phyloP scores from a whole-genome alignment of 2,888 invertebrate species.

The Drosophila setosimentum region DNA sequence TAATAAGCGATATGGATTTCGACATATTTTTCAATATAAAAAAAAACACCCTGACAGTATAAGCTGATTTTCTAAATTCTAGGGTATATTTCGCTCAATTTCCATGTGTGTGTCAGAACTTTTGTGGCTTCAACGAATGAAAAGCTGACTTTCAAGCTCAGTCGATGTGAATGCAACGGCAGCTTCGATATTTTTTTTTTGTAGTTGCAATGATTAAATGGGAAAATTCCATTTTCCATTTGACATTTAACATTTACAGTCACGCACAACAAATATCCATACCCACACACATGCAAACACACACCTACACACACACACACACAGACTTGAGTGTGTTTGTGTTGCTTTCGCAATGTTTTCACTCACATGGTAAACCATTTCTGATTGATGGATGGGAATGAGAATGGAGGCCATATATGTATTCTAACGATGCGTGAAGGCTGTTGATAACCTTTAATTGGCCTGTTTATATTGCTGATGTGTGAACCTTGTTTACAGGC shows the following conservation, averaged over 20 bases:
- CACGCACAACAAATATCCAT: background rate
- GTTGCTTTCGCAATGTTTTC: slow-evolving; percentile 17
- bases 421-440: slow-evolving; percentile 39
- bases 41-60: too few species aligned
- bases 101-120: background rate
- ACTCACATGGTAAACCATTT: slow-evolving; percentile 16
- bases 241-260: slow-evolving; percentile 21
- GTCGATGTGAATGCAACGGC: background rate
- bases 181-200: slow-evolving; percentile 28
- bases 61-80: background rate
- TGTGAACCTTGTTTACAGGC: slow-evolving; percentile 62
- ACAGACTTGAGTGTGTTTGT: background rate
- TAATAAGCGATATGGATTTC: background rate
- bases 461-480: slow-evolving; percentile 57
- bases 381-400: slow-evolving; percentile 49
- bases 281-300: background rate
- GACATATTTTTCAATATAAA: too few species aligned
- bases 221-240: slow-evolving; percentile 29
- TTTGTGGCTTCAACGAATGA: slow-evolving; percentile 6
- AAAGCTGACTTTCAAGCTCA: background rate
- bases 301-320: background rate
- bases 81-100: background rate
- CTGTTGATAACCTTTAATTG: slow-evolving; percentile 67
- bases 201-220: slow-evolving; percentile 52
- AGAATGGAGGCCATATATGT: slow-evolving; percentile 31